Evolutionary conservation across 2,797 vertebrate species (phyloP), one percentile per base, ranked within the genome.

Genomic region (Mus minutoides): DNA sequence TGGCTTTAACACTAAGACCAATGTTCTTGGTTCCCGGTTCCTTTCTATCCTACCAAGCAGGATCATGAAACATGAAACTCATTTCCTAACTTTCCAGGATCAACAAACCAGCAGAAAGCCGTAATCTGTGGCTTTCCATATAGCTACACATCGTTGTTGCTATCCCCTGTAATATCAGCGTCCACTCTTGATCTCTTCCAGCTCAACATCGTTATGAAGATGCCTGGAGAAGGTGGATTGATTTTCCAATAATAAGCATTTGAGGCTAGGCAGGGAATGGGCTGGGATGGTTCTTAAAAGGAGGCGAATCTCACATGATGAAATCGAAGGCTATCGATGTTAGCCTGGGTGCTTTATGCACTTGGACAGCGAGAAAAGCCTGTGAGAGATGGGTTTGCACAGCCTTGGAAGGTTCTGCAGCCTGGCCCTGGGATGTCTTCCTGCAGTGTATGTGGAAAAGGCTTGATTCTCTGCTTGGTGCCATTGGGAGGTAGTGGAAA

Each of bases 211-310:
- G 75, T 94, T 93, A 94, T 91, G 79, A 97, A 96, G 84, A 88
- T 84, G 80, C 94, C 82, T 88, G 52, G 83, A 69, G 92, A 87
- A 96, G 24, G 40, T 73, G 37, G 76, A 94, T 75, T 94, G 91
- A 92, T 95, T 97, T 97, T 89, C 90, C 94, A 86, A 64, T 93
- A 89, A 87, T 92, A 94, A 83, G 29, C 71, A 76, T 64, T 54
- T 91, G 52, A 64, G 52, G 26, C 17, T 85, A 95, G 86, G 83
- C 22, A 84, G 54, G 58, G 7, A 96, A 64, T 77, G 4, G 52
- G 75, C 91, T 19, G 94, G 86, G 90, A 69, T 73, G n/a, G 34
- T 43, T 87, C 93, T 69, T 37, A 93, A 84, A 93, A 67, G 88
- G 69, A 93, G 21, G 37, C 43, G 37, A 92, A 89, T 92, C 56